Evolutionary conservation across 2,888 invertebrate genomes (phyloP).

Genomic region (Tetragonisca angustula): DNA sequence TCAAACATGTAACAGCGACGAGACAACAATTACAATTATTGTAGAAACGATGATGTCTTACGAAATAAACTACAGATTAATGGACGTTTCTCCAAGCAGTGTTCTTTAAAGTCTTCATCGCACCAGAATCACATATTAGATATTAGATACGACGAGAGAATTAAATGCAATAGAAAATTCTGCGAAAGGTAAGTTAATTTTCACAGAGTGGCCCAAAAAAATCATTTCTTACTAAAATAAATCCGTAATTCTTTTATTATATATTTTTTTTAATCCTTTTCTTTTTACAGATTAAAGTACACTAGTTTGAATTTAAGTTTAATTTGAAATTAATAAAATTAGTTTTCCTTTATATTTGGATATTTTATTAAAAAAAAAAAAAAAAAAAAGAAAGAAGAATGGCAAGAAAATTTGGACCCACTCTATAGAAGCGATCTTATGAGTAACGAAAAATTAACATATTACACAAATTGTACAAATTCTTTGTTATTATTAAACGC

Average conservation of each 20-base stretch:
- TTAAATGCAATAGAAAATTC: not conserved
- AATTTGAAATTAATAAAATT: too few species aligned
- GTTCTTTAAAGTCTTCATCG: not conserved
- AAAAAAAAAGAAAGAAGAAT: too few species aligned
- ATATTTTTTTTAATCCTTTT: too few species aligned
- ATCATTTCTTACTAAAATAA: too few species aligned
- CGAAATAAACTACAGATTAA: constrained; percentile 80
- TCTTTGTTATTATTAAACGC: not conserved
- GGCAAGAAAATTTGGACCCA: too few species aligned
- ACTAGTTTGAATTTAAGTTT: too few species aligned
- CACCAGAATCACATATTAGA: not conserved
- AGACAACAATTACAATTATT: constrained; percentile 79
- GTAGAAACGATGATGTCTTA: constrained; percentile 82
- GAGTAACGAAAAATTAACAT: not conserved
- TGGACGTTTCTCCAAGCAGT: constrained; percentile 46
- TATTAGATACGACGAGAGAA: not conserved
- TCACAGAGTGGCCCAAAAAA: too few species aligned
- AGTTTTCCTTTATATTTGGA: not conserved
- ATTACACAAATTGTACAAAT: not conserved
- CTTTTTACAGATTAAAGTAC: too few species aligned
- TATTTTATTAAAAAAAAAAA: too few species aligned
- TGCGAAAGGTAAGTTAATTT: not conserved
- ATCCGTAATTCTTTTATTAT: too few species aligned
- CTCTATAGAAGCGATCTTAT: too few species aligned
- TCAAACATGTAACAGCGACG: constrained; percentile 76